A percentile compares a stretch with the other conserved stretches of the same genome.
Evolutionary conservation across 2,113 vertebrate species (phyloP).

Genomic region (Eclectus roratus): DNA sequence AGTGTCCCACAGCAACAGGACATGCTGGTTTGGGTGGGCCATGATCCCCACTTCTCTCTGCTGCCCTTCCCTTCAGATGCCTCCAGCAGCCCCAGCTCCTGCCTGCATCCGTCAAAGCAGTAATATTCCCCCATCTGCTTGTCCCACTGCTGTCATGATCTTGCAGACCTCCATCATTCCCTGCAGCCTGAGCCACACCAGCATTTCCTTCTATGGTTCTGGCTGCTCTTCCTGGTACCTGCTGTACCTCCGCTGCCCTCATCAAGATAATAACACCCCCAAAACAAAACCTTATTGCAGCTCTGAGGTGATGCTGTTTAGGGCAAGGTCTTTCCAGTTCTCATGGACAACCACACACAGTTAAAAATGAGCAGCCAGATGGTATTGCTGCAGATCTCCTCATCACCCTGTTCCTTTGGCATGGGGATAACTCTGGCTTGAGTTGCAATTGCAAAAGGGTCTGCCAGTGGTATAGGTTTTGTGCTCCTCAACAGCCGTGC

Average conservation of each 20-base stretch:
- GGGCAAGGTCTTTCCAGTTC: background rate
- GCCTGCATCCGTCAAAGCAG: background rate
- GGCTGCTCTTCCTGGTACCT: background rate
- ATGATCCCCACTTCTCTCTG: background rate
- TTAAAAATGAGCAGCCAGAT: background rate
- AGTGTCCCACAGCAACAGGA: background rate
- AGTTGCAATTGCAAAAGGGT: background rate
- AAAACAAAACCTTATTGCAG: fast-evolving
- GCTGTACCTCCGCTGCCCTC: background rate
- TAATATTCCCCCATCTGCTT: background rate
- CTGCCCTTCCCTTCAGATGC: background rate
- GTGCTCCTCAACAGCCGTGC: background rate
- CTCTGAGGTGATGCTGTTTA: fast-evolving
- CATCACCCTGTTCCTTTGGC: fast-evolving
- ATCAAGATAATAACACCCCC: background rate
- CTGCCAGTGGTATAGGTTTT: background rate
- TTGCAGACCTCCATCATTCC: background rate
- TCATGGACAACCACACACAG: background rate
- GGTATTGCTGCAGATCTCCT: background rate
- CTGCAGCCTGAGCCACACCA: background rate
- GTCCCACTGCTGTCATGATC: fast-evolving
- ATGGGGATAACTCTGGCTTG: background rate
- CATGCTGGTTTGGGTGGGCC: background rate
- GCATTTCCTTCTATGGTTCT: background rate
- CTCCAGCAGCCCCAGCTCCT: background rate